A percentile compares a stretch with the other conserved stretches of the same genome.
phyloP scores from a whole-genome alignment of 2,797 vertebrate species.

The Denticeps clupeoides region DNA sequence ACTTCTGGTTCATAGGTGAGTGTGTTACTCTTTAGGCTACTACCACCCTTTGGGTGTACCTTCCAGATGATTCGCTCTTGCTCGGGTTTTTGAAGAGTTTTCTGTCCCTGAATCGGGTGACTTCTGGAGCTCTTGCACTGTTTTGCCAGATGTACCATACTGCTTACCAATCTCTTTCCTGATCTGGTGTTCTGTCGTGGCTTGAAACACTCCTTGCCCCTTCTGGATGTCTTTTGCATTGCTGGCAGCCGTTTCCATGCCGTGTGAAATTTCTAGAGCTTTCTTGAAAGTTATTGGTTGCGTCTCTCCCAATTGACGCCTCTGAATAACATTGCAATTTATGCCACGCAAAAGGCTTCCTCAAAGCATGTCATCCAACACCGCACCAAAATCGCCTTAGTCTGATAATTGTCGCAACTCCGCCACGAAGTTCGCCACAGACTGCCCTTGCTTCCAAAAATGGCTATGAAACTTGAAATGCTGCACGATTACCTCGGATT shows the following conservation, averaged over 20 bases:
- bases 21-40: too few relatives aligned
- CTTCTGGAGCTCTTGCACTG: background rate
- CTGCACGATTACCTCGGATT: constrained; percentile 13
- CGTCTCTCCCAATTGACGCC: constrained; percentile 11
- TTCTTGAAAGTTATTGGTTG: constrained; percentile 12
- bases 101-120: background rate
- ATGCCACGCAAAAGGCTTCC: constrained; percentile 8
- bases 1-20: too few relatives aligned
- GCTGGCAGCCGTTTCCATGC: constrained; percentile 11
- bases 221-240: constrained; percentile 15
- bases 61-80: background rate
- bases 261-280: constrained; percentile 13
- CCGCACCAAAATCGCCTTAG: constrained; percentile 12
- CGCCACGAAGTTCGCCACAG: constrained; percentile 9
- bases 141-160: constrained; percentile 2
- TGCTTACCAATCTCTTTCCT: background rate
- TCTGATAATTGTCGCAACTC: constrained; percentile 7
- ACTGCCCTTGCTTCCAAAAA: constrained; percentile 5
- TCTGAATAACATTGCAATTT: constrained; percentile 8
- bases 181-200: constrained; percentile 5
- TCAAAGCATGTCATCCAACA: constrained; percentile 11
- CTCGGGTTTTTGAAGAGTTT: background rate
- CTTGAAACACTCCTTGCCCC: background rate
- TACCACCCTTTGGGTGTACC: too few relatives aligned
- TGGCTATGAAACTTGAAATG: constrained; percentile 9